These are phyloP conservation scores for Apistogramma diplotaenia DNA, from an alignment of 2,113 vertebrate genomes.

Conservation along the genomic window DNA sequence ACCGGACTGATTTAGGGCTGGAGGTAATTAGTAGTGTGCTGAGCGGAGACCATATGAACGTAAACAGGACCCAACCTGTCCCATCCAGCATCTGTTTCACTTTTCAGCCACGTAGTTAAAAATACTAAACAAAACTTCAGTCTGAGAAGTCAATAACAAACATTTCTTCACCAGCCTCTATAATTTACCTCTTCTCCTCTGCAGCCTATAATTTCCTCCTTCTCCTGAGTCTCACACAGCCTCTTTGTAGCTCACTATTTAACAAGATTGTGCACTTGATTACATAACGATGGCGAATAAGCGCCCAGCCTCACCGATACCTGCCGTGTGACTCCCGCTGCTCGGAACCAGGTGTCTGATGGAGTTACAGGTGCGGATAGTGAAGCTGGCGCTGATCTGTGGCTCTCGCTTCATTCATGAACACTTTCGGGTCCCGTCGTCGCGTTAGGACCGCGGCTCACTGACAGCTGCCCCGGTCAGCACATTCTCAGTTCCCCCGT, in stretches of 20 bases:
- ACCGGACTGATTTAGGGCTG: neutral
- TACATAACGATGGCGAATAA: slow-evolving; percentile 43
- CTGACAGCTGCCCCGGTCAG: slow-evolving; percentile 37
- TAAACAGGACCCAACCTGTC: neutral
- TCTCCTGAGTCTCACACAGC: slow-evolving; percentile 10
- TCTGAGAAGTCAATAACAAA: slow-evolving; percentile 31
- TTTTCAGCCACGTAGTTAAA: slow-evolving; percentile 39
- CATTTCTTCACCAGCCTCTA: slow-evolving; percentile 38
- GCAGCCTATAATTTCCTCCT: slow-evolving; percentile 44
- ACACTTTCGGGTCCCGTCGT: neutral
- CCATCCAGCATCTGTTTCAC: neutral
- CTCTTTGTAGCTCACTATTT: neutral
- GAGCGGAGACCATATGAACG: neutral
- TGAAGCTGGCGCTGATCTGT: neutral
- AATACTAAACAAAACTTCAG: slow-evolving; percentile 7
- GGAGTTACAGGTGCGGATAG: neutral
- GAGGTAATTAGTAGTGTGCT: neutral
- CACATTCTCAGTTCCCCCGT: neutral
- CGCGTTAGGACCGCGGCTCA: slow-evolving; percentile 1
- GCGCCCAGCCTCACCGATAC: slow-evolving; percentile 1
- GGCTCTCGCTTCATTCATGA: neutral
- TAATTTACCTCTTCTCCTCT: slow-evolving; percentile 36
- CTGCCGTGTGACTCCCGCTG: neutral
- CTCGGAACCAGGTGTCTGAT: neutral
- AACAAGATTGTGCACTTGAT: slow-evolving; percentile 18